phyloP scores from a whole-genome alignment of 1,140 invertebrate genomes.

The Hyles vespertilio region DNA sequence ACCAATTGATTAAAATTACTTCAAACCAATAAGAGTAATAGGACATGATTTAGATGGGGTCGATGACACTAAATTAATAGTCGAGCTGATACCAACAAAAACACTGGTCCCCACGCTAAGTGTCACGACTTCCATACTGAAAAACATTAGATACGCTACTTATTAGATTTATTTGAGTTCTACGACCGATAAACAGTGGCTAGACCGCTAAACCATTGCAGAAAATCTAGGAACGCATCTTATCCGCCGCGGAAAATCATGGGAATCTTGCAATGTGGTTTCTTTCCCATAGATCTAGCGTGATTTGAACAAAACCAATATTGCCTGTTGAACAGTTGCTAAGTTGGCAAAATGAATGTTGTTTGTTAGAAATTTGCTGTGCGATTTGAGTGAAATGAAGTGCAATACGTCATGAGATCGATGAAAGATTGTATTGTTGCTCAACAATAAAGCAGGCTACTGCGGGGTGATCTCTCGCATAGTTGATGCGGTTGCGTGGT shows the following conservation, averaged over 20 bases:
- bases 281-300: constrained; percentile 53
- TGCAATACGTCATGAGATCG: constrained; percentile 60
- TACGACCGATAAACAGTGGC: constrained; percentile 54
- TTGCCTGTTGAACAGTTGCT: constrained; percentile 49
- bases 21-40: not conserved
- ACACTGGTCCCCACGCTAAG: constrained; percentile 30
- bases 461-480: constrained; percentile 47
- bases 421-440: constrained; percentile 61
- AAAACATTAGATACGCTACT: constrained; percentile 42
- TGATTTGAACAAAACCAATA: constrained; percentile 70
- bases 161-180: constrained; percentile 61
- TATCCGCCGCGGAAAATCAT: constrained; percentile 57
- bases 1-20: too few relatives aligned
- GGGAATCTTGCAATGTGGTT: constrained; percentile 57
- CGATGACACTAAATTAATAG: constrained; percentile 24
- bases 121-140: constrained; percentile 51
- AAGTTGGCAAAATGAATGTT: constrained; percentile 48
- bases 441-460: constrained; percentile 52
- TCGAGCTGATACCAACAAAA: constrained; percentile 25
- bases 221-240: constrained; percentile 63
- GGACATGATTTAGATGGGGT: constrained; percentile 20
- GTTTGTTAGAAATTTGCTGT: constrained; percentile 49
- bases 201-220: constrained; percentile 60
- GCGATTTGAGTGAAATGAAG: constrained; percentile 55
- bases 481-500: constrained; percentile 54